Conservation (phyloP, 2,888 invertebrate species). For the Eupeodes luniger region DNA sequence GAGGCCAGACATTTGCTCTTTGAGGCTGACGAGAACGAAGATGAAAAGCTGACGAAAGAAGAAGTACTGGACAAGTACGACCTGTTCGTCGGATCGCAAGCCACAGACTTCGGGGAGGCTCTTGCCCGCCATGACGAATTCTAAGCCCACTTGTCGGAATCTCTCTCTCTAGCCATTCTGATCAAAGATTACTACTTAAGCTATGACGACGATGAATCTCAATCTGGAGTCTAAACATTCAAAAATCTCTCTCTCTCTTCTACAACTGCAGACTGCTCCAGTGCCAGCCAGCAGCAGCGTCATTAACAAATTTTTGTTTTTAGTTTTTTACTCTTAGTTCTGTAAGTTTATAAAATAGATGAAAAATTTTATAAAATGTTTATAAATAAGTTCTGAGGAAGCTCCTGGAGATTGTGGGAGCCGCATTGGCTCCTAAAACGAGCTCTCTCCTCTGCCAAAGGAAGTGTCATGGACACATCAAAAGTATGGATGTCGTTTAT, state of each 20-base stretch:
- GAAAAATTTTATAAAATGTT: neutral
- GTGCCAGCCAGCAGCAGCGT: conserved; percentile 16
- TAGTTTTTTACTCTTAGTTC: conserved; percentile 57
- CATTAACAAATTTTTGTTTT: conserved; percentile 62
- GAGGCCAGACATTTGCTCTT: conserved; percentile 97
- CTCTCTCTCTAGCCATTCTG: conserved; percentile 45
- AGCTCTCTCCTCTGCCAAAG: conserved; percentile 53
- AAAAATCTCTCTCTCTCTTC: neutral
- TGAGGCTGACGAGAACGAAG: conserved; percentile 96
- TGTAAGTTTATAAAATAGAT: conserved; percentile 32
- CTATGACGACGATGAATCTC: conserved; percentile 55
- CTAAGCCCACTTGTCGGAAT: conserved; percentile 84
- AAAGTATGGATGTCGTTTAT: conserved; percentile 25
- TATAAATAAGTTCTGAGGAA: conserved; percentile 55
- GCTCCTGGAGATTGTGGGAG: neutral
- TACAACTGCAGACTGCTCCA: neutral
- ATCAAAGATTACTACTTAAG: conserved; percentile 64
- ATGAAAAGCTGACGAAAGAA: conserved; percentile 93
- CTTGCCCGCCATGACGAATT: conserved; percentile 98
- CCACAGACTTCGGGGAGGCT: conserved; percentile 99
- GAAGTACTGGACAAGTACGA: conserved; percentile 98
- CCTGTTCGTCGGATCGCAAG: conserved; percentile 98
- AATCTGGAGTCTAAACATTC: neutral
- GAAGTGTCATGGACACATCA: conserved; percentile 55
- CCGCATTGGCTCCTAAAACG: neutral